Percentiles rank a stretch among this genome's conserved stretches.
Evolutionary conservation across 1,140 invertebrate genomes (phyloP).

Genomic region (Tyrophagus putrescentiae): DNA sequence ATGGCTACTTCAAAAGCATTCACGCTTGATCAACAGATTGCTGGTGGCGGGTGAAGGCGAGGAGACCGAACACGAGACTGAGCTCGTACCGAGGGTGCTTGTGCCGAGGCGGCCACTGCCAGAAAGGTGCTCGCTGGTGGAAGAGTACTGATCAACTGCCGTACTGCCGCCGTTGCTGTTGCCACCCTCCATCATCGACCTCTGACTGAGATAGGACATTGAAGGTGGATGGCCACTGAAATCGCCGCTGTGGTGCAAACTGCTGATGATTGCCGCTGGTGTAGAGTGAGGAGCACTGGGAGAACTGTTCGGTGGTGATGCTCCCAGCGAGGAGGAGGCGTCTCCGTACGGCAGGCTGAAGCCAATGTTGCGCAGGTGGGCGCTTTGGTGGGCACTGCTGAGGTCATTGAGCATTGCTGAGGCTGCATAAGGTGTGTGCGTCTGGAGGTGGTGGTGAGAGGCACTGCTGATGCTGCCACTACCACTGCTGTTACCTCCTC

Average conservation of each 20-base stretch:
- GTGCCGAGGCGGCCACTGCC: no score
- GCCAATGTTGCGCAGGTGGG: background rate
- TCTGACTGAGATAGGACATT: no score
- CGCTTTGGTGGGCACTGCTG: background rate
- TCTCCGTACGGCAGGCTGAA: background rate
- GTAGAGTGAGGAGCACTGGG: background rate
- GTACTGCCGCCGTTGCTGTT: no score
- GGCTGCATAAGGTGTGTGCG: background rate
- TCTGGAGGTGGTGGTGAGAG: background rate
- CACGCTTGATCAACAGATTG: background rate
- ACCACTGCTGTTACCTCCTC: no score
- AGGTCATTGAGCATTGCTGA: constrained; percentile 5
- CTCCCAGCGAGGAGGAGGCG: background rate
- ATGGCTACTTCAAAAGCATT: background rate
- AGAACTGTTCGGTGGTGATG: background rate
- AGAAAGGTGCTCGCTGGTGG: no score
- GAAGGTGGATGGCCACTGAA: no score
- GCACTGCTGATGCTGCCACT: no score
- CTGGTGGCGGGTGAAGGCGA: background rate
- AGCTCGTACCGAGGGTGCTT: no score
- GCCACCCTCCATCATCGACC: no score
- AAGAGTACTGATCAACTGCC: no score
- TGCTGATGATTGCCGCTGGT: no score
- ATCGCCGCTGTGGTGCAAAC: no score
- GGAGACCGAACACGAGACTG: background rate